phyloP scores from a whole-genome alignment of 1,140 invertebrate genomes.

The Ceratosolen fusciceps region DNA sequence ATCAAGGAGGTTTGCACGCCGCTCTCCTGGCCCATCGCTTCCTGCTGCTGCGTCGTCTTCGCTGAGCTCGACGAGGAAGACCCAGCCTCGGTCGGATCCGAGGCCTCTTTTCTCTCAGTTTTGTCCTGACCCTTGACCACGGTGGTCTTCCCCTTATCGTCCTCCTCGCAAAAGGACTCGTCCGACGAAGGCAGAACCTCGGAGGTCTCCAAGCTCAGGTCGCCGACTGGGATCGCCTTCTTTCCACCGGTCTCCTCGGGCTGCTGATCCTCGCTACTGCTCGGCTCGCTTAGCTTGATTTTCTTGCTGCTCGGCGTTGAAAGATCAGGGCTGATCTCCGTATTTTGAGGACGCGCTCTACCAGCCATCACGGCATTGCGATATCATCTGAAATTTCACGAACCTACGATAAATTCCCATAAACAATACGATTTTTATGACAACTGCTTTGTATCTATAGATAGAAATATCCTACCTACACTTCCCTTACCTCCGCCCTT shows the following conservation, averaged over 20 bases:
- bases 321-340: conserved; percentile 59
- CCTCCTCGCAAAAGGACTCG: conserved; percentile 41
- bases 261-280: not conserved
- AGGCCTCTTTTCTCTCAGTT: not conserved
- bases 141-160: not conserved
- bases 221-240: not conserved
- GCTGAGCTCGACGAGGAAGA: not conserved
- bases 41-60: conserved; percentile 31
- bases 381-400: conserved; percentile 52
- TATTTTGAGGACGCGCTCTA: conserved; percentile 58
- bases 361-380: conserved; percentile 66
- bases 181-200: conserved; percentile 47
- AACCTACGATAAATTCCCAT: too few species aligned
- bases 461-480: too few species aligned
- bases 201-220: conserved; percentile 20
- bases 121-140: not conserved
- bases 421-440: too few species aligned
- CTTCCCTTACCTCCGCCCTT: too few species aligned
- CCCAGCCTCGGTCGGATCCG: not conserved
- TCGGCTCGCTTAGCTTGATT: conserved; percentile 36
- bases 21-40: conserved; percentile 48
- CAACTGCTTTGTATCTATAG: too few species aligned
- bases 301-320: conserved; percentile 55
- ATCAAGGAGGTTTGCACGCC: conserved; percentile 53
- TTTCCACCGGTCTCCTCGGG: not conserved